phyloP scores from a whole-genome alignment of 2,113 vertebrate species.

The Pandion haliaetus region DNA sequence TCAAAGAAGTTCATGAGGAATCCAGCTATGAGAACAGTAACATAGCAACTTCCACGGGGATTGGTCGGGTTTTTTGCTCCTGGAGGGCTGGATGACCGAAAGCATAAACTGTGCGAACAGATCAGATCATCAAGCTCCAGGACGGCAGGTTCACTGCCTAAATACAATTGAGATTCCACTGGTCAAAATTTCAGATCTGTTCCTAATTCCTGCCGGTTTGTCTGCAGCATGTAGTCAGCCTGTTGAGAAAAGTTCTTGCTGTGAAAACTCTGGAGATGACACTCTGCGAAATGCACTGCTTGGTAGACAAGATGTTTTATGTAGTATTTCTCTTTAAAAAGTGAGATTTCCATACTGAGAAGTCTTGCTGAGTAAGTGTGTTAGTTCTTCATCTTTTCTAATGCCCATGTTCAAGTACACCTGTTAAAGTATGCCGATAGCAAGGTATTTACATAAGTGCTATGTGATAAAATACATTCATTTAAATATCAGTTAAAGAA shows the following conservation, averaged over 20 bases:
- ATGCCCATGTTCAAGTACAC: background rate
- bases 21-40: background rate
- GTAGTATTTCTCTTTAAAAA: background rate
- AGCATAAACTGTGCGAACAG: background rate
- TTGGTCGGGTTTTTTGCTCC: background rate
- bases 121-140: background rate
- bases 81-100: background rate
- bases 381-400: background rate
- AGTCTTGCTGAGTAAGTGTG: background rate
- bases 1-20: background rate
- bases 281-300: background rate
- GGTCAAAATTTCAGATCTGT: background rate
- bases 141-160: background rate
- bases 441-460: background rate
- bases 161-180: background rate
- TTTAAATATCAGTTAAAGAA: background rate
- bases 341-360: background rate
- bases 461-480: background rate
- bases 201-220: background rate
- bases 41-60: background rate
- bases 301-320: background rate
- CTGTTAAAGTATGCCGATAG: background rate
- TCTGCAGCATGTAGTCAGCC: background rate
- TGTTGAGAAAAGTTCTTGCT: background rate
- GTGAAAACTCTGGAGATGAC: background rate